Evolutionary conservation across 35 echinoderm and acorn worm species (phyloP).

Genomic region (Holothuria glaberrima): DNA sequence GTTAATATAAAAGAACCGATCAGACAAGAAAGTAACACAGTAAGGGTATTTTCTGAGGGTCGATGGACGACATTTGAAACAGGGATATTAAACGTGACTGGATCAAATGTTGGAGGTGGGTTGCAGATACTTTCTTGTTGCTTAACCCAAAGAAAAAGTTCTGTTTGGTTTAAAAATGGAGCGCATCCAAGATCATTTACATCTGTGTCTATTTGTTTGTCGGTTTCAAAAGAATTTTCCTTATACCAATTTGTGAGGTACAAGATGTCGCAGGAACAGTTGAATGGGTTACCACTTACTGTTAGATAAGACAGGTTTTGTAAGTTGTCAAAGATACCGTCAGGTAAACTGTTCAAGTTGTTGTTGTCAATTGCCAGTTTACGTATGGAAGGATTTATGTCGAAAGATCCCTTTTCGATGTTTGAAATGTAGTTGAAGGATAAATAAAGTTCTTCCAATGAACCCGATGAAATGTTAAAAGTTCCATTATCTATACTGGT

Average conservation of each 20-base stretch:
- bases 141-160: slow-evolving; percentile 7
- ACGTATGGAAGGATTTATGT: neutral
- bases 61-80: neutral
- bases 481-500: neutral
- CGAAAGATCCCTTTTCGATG: neutral
- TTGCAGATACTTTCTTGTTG: neutral
- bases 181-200: neutral
- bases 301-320: slow-evolving; percentile 7
- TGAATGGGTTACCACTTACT: slow-evolving; percentile 45
- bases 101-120: neutral
- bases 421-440: slow-evolving; percentile 3
- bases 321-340: neutral
- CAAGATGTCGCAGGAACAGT: slow-evolving; percentile 54
- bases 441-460: neutral
- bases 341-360: neutral
- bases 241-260: too few species aligned
- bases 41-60: neutral
- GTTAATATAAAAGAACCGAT: neutral
- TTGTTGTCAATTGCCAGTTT: neutral
- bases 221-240: neutral
- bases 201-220: neutral
- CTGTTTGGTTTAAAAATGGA: slow-evolving; percentile 34
- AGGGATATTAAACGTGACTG: neutral
- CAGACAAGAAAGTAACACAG: neutral
- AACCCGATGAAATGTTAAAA: slow-evolving; percentile 16